phyloP scores from a whole-genome alignment of 2,888 invertebrate species.

The Cerastis leucographa region DNA sequence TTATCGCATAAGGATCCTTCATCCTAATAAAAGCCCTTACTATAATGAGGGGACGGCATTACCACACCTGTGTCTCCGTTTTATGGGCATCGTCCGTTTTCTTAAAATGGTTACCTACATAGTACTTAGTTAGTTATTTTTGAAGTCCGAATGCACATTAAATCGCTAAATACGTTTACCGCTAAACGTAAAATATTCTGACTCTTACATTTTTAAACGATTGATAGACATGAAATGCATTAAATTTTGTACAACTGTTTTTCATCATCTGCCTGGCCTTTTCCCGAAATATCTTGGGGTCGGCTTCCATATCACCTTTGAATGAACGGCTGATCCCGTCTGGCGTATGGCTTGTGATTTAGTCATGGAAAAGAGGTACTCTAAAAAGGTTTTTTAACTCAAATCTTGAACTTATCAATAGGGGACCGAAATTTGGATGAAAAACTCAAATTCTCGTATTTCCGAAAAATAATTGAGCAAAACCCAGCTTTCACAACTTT shows the following conservation, averaged over 20 bases:
- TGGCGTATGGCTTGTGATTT: too few relatives aligned
- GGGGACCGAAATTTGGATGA: background rate
- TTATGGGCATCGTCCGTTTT: background rate
- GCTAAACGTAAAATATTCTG: background rate
- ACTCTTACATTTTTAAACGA: background rate
- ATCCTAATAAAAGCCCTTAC: conserved; percentile 13
- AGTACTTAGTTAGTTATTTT: background rate
- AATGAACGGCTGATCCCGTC: too few relatives aligned
- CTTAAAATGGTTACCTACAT: background rate
- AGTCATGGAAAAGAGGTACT: background rate
- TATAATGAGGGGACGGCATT: conserved; percentile 11
- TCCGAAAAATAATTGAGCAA: background rate
- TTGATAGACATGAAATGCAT: background rate
- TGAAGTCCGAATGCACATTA: background rate
- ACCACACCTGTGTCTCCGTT: conserved; percentile 26
- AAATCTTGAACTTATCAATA: background rate
- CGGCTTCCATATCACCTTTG: too few relatives aligned
- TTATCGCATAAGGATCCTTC: conserved; percentile 23
- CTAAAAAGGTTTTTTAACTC: background rate
- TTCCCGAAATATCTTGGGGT: too few relatives aligned
- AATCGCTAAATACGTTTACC: background rate
- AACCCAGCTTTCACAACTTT: conserved; percentile 13
- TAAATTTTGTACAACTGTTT: too few relatives aligned
- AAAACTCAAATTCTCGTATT: background rate
- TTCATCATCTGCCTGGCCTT: too few relatives aligned